phyloP scores from a whole-genome alignment of 2,888 invertebrate species.

The Hedya salicella region DNA sequence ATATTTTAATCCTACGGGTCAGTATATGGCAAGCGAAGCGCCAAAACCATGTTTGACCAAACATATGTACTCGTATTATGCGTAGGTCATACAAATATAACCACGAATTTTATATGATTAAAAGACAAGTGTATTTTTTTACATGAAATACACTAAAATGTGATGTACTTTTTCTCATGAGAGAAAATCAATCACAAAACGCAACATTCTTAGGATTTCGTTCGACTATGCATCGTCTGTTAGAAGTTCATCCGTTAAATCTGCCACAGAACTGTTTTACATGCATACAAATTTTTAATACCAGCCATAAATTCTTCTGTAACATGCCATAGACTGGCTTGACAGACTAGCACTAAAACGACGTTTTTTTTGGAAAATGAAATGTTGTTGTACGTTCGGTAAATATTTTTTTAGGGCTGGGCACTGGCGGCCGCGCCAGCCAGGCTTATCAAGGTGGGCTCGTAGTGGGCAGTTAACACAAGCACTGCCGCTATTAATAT shows the following conservation, averaged over 20 bases:
- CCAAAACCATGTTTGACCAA: too few relatives aligned
- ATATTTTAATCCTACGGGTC: too few relatives aligned
- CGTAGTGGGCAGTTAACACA: slow-evolving; percentile 3
- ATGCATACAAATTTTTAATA: neutral
- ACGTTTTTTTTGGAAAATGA: neutral
- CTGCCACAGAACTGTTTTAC: neutral
- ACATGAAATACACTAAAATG: too few relatives aligned
- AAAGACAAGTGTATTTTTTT: too few relatives aligned
- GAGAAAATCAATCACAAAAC: too few relatives aligned
- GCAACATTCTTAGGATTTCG: too few relatives aligned
- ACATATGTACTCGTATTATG: too few relatives aligned
- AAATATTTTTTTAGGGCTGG: slow-evolving; percentile 4
- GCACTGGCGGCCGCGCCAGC: neutral
- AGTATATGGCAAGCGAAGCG: too few relatives aligned
- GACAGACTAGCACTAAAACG: neutral
- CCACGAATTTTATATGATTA: too few relatives aligned
- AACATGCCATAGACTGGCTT: neutral
- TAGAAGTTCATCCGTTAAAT: neutral
- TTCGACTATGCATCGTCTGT: too few relatives aligned
- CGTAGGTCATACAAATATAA: too few relatives aligned
- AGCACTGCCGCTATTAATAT: slow-evolving; percentile 15
- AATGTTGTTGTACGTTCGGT: slow-evolving; percentile 1
- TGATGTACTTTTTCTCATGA: too few relatives aligned
- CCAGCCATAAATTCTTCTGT: neutral
- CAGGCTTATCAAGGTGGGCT: neutral